Conservation (phyloP, 2,113 vertebrate species). For the Candoia aspera region DNA sequence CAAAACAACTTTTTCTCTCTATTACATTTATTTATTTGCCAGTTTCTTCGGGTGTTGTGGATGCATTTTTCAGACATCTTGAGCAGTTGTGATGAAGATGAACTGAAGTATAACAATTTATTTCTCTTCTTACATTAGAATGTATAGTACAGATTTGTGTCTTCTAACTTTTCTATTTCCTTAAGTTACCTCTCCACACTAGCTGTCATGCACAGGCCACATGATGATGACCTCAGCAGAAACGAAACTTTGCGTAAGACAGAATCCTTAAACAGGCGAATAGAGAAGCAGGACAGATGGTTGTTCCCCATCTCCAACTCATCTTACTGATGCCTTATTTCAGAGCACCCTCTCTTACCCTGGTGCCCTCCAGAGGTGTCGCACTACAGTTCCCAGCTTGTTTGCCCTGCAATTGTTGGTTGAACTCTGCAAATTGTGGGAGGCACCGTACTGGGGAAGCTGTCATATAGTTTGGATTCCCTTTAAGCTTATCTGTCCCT, state of each 20-base stretch:
- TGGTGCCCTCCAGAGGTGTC: not conserved
- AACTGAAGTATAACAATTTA: not conserved
- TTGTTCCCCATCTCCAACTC: not conserved
- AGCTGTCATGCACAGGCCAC: not conserved
- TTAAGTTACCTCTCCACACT: not conserved
- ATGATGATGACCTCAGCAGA: not conserved
- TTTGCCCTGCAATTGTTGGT: not conserved
- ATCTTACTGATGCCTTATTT: not conserved
- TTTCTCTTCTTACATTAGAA: not conserved
- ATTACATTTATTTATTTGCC: not conserved
- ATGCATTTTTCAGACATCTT: not conserved
- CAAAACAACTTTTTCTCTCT: not conserved
- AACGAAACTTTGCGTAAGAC: not conserved
- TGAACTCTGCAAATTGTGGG: not conserved
- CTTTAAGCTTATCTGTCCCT: not conserved
- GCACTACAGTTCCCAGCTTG: not conserved
- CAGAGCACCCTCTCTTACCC: not conserved
- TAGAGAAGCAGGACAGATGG: not conserved
- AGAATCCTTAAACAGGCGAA: not conserved
- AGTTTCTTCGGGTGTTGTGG: not conserved
- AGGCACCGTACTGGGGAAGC: not conserved
- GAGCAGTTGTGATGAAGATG: not conserved
- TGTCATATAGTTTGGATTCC: not conserved
- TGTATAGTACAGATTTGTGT: not conserved
- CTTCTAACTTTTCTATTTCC: not conserved